Conservation (phyloP, 2,797 vertebrate genomes). For the Halcyon chelicuti region DNA sequence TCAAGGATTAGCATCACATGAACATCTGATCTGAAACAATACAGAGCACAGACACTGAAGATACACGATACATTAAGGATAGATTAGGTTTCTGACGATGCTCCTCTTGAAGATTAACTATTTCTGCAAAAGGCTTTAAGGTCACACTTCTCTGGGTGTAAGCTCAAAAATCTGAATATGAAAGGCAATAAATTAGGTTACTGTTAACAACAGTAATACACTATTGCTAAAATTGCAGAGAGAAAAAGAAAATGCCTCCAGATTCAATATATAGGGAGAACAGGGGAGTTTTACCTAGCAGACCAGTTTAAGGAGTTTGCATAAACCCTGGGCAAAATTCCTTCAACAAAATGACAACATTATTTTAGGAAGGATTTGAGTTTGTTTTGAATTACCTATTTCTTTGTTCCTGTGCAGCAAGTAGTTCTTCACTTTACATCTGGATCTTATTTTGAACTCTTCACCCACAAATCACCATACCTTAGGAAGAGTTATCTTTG, state of each 20-base stretch:
- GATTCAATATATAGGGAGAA: background rate
- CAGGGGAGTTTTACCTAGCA: background rate
- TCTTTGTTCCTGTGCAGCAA: background rate
- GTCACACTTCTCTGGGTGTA: background rate
- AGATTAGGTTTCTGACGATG: background rate
- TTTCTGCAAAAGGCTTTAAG: background rate
- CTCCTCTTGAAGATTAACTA: background rate
- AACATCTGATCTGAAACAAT: background rate
- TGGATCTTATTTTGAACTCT: background rate
- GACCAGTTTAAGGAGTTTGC: background rate
- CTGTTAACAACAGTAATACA: background rate
- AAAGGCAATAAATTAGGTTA: background rate
- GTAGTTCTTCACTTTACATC: background rate
- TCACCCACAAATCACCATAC: background rate
- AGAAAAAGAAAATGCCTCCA: background rate
- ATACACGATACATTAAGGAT: accelerated
- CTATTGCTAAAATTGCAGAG: background rate
- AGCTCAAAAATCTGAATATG: background rate
- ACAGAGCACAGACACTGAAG: background rate
- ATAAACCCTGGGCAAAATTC: background rate
- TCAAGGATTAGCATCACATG: background rate
- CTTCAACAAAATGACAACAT: background rate
- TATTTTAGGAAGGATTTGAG: background rate
- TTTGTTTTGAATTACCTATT: background rate
- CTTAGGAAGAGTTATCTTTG: background rate